Percentiles rank a stretch among this genome's conserved stretches.
Conservation (phyloP, 2,797 vertebrate genomes). For the Moxostoma hubbsi region DNA sequence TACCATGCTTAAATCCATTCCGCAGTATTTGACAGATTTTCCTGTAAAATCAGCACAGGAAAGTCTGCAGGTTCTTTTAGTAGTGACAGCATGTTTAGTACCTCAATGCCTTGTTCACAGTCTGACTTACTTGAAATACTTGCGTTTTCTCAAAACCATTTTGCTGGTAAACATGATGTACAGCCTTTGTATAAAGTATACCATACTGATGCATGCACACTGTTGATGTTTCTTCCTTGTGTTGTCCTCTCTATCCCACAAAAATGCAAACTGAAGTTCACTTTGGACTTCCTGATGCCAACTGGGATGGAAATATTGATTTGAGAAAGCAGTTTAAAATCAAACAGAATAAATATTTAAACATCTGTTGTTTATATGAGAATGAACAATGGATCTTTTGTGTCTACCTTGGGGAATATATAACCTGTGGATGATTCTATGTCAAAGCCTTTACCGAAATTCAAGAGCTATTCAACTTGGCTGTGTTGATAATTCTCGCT, state of each 20-base stretch:
- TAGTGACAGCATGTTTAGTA: not conserved
- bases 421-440: not conserved
- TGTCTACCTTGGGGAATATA: conserved; percentile 3
- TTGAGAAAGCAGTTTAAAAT: conserved; percentile 6
- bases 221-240: not conserved
- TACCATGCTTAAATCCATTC: not conserved
- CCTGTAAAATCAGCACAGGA: not conserved
- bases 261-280: not conserved
- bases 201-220: not conserved
- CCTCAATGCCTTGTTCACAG: conserved; percentile 2
- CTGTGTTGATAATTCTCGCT: conserved; percentile 1
- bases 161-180: conserved; percentile 20
- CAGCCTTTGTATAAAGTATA: conserved; percentile 9
- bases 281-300: not conserved
- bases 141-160: not conserved
- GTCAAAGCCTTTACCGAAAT: not conserved
- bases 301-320: not conserved
- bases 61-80: conserved; percentile 2
- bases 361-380: conserved; percentile 14
- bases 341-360: conserved; percentile 15
- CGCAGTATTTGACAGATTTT: not conserved
- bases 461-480: not conserved
- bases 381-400: conserved; percentile 7
- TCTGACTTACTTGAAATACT: not conserved
- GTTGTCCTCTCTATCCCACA: not conserved